These are phyloP conservation scores for Drosophila borealis DNA, from an alignment of 2,888 invertebrate species.

Conservation along the genomic window DNA sequence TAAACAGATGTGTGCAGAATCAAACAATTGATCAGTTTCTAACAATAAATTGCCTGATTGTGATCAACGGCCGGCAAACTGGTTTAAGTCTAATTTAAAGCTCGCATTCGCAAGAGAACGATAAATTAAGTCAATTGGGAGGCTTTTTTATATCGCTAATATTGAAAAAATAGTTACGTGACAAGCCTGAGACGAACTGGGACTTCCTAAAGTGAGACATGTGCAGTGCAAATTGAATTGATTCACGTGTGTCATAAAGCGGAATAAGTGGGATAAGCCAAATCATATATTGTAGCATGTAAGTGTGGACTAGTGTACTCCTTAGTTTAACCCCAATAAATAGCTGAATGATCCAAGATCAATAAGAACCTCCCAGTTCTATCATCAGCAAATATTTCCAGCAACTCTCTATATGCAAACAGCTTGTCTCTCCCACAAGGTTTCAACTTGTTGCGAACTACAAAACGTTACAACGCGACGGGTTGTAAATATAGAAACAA, in stretches of 20 bases:
- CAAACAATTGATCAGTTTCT: conserved; percentile 30
- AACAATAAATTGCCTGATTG: conserved; percentile 27
- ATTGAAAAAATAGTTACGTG: conserved; percentile 10
- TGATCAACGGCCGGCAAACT: conserved; percentile 27
- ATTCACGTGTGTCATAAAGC: not conserved
- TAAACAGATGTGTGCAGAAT: too few species aligned
- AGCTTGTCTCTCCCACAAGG: too few species aligned
- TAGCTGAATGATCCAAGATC: too few species aligned
- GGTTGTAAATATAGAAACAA: too few species aligned
- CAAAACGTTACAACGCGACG: too few species aligned
- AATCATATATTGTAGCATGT: not conserved
- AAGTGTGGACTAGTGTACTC: too few species aligned
- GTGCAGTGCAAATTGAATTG: conserved; percentile 5
- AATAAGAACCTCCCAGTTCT: too few species aligned
- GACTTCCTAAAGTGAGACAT: conserved; percentile 1
- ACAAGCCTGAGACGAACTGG: conserved; percentile 1
- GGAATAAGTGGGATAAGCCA: not conserved
- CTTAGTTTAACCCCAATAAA: too few species aligned
- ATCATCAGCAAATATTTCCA: too few species aligned
- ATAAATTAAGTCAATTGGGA: conserved; percentile 33
- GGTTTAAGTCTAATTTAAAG: conserved; percentile 13
- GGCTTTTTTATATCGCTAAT: not conserved
- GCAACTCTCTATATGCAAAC: too few species aligned
- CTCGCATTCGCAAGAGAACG: conserved; percentile 7
- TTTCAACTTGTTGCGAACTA: too few species aligned